Evolutionary conservation across 1,140 invertebrate species (phyloP).

Genomic region (Daktulosphaira vitifoliae): DNA sequence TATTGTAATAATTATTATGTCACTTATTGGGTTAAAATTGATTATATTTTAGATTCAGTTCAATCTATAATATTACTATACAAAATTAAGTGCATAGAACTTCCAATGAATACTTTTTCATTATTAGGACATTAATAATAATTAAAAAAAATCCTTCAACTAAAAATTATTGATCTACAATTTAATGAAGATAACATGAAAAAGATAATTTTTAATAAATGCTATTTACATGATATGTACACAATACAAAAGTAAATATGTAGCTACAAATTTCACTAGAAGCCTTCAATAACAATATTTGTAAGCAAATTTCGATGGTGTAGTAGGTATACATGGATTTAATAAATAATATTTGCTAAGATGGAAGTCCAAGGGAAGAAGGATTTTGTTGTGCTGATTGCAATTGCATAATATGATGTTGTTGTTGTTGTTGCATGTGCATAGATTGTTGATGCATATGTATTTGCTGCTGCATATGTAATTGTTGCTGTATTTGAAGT

Average conservation of each 20-base stretch:
- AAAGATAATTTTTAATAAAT: background rate
- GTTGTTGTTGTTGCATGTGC: conserved; percentile 21
- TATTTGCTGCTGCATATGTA: background rate
- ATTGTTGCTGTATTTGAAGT: conserved; percentile 19
- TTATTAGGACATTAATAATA: too few species aligned
- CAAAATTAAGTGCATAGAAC: too few species aligned
- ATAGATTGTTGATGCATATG: conserved; percentile 19
- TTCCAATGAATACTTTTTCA: too few species aligned
- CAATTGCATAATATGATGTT: conserved; percentile 22
- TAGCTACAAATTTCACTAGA: conserved; percentile 30
- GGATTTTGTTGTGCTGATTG: conserved; percentile 16
- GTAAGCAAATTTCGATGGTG: conserved; percentile 6
- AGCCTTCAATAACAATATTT: conserved; percentile 14
- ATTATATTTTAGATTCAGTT: too few species aligned
- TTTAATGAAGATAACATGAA: background rate
- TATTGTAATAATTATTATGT: too few species aligned
- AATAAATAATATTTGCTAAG: background rate
- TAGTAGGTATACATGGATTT: conserved; percentile 26
- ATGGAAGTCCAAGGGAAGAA: conserved; percentile 21
- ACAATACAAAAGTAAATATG: conserved; percentile 4
- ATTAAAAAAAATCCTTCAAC: too few species aligned
- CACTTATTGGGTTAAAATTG: too few species aligned
- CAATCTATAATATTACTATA: too few species aligned
- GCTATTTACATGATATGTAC: conserved; percentile 8
- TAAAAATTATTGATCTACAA: background rate